phyloP scores from a whole-genome alignment of 2,797 vertebrate species.

The Steatocranus sp. region DNA sequence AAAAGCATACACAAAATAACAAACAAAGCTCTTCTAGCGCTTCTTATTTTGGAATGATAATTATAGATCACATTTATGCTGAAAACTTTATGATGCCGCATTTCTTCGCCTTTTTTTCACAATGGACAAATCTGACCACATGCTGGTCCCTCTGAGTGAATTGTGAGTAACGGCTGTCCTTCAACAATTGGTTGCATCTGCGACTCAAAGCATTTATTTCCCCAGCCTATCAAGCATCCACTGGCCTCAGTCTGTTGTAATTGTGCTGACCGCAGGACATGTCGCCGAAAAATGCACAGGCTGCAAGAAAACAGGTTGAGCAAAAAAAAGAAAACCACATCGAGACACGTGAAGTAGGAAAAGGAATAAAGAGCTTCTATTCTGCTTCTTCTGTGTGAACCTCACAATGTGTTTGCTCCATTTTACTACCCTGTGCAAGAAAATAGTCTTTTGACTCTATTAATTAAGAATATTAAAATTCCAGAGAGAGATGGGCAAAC shows the following conservation, averaged over 20 bases:
- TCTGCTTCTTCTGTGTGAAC: not conserved
- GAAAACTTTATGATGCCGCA: not conserved
- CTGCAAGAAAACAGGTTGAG: slow-evolving; percentile 8
- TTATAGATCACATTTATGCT: not conserved
- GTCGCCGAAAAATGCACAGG: slow-evolving; percentile 16
- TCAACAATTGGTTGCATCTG: slow-evolving; percentile 50
- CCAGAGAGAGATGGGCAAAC: not conserved
- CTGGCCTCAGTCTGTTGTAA: slow-evolving; percentile 31
- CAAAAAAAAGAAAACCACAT: not conserved
- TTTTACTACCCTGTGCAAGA: not conserved
- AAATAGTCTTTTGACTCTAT: not conserved
- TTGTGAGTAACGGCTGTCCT: slow-evolving; percentile 43
- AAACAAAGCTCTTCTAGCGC: not conserved
- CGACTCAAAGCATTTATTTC: slow-evolving; percentile 40
- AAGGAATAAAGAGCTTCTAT: not conserved
- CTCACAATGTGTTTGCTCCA: not conserved
- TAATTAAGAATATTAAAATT: not conserved
- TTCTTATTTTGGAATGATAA: not conserved
- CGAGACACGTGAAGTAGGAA: not conserved
- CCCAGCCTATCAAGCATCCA: slow-evolving; percentile 20
- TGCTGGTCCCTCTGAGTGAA: slow-evolving; percentile 23
- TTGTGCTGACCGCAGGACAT: slow-evolving; percentile 59
- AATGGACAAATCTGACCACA: not conserved
- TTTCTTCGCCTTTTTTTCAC: not conserved
- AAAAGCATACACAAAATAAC: not conserved